A percentile compares a stretch with the other conserved stretches of the same genome.
phyloP scores from a whole-genome alignment of 1,140 invertebrate species.

The Drosophila carrolli region DNA sequence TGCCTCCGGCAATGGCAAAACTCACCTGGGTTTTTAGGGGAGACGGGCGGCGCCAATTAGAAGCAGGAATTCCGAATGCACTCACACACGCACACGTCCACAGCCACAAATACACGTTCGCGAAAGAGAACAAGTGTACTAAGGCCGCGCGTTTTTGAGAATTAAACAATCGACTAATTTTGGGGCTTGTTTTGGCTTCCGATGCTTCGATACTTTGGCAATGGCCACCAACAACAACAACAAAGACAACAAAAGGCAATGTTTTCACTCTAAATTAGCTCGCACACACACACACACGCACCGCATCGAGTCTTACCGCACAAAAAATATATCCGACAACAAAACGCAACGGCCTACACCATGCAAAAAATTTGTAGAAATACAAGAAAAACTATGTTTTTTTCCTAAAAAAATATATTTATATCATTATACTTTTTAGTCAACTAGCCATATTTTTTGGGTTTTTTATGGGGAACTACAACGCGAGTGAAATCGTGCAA shows the following conservation, averaged over 20 bases:
- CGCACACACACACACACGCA: slow-evolving; percentile 11
- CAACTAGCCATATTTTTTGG: slow-evolving; percentile 13
- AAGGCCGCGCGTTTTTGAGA: slow-evolving; percentile 40
- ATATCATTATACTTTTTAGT: slow-evolving; percentile 1
- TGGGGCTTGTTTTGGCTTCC: slow-evolving; percentile 42
- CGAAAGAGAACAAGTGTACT: slow-evolving; percentile 20
- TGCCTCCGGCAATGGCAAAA: slow-evolving; percentile 23
- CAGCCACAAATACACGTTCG: slow-evolving; percentile 4
- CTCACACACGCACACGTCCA: slow-evolving; percentile 18
- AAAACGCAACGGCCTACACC: background rate
- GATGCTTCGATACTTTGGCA: slow-evolving; percentile 8
- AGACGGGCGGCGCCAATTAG: slow-evolving; percentile 25
- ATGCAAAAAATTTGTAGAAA: background rate
- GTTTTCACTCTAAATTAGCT: slow-evolving; percentile 45
- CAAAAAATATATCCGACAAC: slow-evolving; percentile 19
- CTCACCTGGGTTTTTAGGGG: slow-evolving; percentile 44
- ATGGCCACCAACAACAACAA: slow-evolving; percentile 11
- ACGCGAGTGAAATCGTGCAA: slow-evolving; percentile 12
- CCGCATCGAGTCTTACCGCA: slow-evolving; percentile 36
- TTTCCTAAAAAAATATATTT: slow-evolving; percentile 6
- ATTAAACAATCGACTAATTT: slow-evolving; percentile 25
- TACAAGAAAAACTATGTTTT: background rate
- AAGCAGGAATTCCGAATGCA: slow-evolving; percentile 34
- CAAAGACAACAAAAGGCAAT: slow-evolving; percentile 20
- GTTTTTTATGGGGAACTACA: background rate